phyloP scores from a whole-genome alignment of 2,113 vertebrate genomes.

The Ageneiosus marmoratus region DNA sequence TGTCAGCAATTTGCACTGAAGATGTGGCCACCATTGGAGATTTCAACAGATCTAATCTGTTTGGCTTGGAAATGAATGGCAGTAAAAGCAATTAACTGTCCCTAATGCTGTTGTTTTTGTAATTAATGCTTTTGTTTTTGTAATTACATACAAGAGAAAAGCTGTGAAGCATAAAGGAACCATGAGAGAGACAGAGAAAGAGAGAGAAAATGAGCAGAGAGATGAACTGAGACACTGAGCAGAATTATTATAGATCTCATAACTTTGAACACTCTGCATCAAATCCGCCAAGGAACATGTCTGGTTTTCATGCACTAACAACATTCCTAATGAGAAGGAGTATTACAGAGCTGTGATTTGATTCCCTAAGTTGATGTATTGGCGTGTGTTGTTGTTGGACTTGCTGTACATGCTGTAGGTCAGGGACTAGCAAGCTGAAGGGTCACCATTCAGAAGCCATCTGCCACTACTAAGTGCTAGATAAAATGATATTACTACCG shows the following conservation, averaged over 20 bases:
- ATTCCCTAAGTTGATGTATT: slow-evolving; percentile 13
- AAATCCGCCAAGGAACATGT: slow-evolving; percentile 27
- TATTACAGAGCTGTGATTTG: not conserved
- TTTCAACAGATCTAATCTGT: slow-evolving; percentile 57
- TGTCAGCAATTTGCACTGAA: not conserved
- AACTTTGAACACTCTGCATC: slow-evolving; percentile 36
- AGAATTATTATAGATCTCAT: slow-evolving; percentile 34
- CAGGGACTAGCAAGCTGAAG: not conserved
- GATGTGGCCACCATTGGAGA: slow-evolving; percentile 25
- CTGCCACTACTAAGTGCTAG: not conserved
- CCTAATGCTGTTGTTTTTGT: slow-evolving; percentile 55
- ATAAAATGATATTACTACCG: not conserved
- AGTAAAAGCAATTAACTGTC: slow-evolving; percentile 58
- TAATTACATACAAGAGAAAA: slow-evolving; percentile 60
- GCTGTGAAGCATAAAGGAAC: slow-evolving; percentile 23
- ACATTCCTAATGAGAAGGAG: slow-evolving; percentile 23
- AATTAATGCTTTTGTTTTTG: slow-evolving; percentile 18
- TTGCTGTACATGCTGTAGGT: no score
- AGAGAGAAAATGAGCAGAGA: not conserved
- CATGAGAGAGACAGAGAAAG: not conserved
- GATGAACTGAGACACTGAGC: slow-evolving; percentile 30
- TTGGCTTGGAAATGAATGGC: slow-evolving; percentile 60
- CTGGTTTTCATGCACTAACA: slow-evolving; percentile 38
- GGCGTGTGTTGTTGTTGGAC: not conserved
- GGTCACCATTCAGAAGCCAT: not conserved